Conservation (phyloP, 2,113 vertebrate species). For the Gopherus flavomarginatus region DNA sequence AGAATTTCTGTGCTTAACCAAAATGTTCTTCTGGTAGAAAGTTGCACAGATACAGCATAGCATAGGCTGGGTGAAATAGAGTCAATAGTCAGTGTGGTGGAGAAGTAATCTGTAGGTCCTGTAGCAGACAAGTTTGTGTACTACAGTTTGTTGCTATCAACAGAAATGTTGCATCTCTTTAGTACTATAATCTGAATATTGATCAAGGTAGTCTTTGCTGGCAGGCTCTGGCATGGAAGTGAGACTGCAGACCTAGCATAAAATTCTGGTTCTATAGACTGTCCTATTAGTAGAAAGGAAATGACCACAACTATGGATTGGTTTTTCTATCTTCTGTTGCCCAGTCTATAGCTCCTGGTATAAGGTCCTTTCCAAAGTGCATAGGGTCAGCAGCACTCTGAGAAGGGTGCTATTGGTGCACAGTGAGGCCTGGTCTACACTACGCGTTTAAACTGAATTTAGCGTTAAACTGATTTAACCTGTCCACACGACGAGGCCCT, state of each 20-base stretch:
- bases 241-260: background rate
- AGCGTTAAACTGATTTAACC: no score
- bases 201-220: background rate
- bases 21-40: background rate
- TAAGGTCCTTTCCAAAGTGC: background rate
- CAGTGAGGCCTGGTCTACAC: no score
- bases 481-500: no score
- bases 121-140: background rate
- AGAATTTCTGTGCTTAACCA: background rate
- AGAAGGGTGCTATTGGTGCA: background rate
- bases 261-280: accelerated
- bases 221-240: background rate
- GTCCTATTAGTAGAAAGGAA: background rate
- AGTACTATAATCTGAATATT: background rate
- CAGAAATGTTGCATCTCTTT: background rate
- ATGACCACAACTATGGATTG: background rate
- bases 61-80: background rate
- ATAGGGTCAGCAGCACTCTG: accelerated
- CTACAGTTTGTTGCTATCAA: background rate
- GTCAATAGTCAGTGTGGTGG: background rate
- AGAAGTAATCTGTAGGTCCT: no score
- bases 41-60: background rate
- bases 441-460: no score
- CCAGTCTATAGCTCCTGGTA: background rate
- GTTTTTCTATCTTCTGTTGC: background rate